Evolutionary conservation across 1,140 invertebrate genomes (phyloP).

Genomic region (Trichoplusia ni): DNA sequence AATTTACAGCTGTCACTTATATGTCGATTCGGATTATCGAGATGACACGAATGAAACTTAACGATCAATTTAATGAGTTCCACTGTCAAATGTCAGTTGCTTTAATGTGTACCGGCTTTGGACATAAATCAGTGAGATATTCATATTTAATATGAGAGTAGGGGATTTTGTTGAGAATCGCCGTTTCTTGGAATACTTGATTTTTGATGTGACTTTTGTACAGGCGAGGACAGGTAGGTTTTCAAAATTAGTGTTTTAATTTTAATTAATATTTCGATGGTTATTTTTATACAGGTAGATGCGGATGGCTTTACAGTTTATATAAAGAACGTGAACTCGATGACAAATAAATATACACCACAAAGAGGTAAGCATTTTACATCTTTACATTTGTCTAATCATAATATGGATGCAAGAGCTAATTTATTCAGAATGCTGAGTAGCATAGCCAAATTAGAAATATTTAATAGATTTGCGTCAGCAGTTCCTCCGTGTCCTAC

Average conservation of each 20-base stretch:
- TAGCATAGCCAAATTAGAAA: no score
- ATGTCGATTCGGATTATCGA: conserved; percentile 27
- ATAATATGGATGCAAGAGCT: no score
- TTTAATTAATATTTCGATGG: not conserved
- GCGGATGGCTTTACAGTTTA: no score
- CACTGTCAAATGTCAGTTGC: conserved; percentile 29
- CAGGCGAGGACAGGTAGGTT: conserved; percentile 1
- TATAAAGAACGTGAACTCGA: no score
- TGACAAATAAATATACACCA: no score
- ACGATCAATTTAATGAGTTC: conserved; percentile 27
- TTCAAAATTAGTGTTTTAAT: conserved; percentile 1
- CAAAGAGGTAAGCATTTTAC: no score
- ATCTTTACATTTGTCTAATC: no score
- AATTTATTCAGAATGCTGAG: no score
- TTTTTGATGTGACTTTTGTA: conserved; percentile 33
- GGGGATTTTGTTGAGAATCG: conserved; percentile 37
- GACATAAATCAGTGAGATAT: conserved; percentile 33
- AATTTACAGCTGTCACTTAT: conserved; percentile 6
- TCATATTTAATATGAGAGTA: conserved; percentile 31
- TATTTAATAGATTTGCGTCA: no score
- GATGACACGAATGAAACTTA: conserved; percentile 22
- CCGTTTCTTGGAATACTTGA: conserved; percentile 37
- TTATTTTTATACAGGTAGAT: not conserved
- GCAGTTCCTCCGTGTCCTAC: no score
- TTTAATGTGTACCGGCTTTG: conserved; percentile 29